Conservation (phyloP, 2,797 vertebrate species). For the Crenuchus spilurus region DNA sequence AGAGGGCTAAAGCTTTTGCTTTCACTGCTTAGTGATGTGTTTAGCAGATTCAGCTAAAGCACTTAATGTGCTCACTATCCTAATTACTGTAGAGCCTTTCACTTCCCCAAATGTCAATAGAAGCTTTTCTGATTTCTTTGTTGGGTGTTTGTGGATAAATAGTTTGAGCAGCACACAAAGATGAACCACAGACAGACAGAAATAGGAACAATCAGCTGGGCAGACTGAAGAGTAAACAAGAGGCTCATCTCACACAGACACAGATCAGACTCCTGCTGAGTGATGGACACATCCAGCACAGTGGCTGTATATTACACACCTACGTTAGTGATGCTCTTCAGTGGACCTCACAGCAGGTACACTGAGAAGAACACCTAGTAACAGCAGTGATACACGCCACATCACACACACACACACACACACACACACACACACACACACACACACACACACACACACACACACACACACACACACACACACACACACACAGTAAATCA, state of each 20-base stretch:
- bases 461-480: too few relatives aligned
- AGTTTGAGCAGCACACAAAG: neutral
- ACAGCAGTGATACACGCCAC: too few relatives aligned
- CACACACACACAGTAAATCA: too few relatives aligned
- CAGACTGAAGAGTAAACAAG: neutral
- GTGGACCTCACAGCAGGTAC: too few relatives aligned
- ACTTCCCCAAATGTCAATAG: conserved; percentile 8
- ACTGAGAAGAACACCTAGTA: too few relatives aligned
- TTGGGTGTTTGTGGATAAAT: neutral
- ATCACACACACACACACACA: neutral
- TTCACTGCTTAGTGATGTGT: neutral
- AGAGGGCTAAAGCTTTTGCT: neutral
- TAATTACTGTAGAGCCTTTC: conserved; percentile 20
- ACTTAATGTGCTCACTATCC: conserved; percentile 14
- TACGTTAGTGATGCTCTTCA: too few relatives aligned
- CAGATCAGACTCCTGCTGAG: neutral
- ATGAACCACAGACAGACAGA: neutral
- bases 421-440: neutral
- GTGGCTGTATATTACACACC: too few relatives aligned
- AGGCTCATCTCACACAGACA: neutral
- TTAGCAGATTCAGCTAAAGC: conserved; percentile 8
- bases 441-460: neutral
- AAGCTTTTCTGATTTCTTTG: conserved; percentile 1
- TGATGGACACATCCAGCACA: neutral
- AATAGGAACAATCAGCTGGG: neutral